Evolutionary conservation across 2,113 vertebrate species (phyloP).

Genomic region (Hydropotes inermis): DNA sequence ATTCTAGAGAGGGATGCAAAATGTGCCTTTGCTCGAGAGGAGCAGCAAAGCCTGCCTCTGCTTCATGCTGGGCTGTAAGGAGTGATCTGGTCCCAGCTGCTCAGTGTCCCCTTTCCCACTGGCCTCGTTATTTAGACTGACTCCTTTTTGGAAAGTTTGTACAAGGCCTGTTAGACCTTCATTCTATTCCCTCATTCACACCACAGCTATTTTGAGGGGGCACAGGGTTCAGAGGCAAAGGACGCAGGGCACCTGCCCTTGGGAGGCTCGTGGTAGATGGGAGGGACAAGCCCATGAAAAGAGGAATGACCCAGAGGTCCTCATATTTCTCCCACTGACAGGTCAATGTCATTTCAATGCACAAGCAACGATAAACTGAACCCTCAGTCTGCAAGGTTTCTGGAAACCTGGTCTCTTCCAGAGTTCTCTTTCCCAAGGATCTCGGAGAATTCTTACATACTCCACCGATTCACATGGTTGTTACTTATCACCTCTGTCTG

Average conservation of each 20-base stretch:
- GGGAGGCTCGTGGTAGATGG: background rate
- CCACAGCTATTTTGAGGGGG: background rate
- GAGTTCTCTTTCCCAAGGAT: background rate
- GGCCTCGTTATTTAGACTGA: background rate
- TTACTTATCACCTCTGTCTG: background rate
- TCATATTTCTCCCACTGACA: background rate
- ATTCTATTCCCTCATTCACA: background rate
- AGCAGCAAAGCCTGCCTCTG: background rate
- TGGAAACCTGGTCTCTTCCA: background rate
- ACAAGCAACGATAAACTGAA: background rate
- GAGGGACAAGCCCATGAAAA: background rate
- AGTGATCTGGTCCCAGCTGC: background rate
- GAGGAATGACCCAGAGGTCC: background rate
- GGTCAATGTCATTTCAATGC: background rate
- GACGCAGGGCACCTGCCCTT: background rate
- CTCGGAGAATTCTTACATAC: background rate
- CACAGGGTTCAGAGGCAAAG: background rate
- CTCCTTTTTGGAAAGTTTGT: background rate
- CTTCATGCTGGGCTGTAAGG: background rate
- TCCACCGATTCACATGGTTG: background rate
- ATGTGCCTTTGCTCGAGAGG: background rate
- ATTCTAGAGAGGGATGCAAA: background rate
- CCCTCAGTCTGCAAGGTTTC: background rate
- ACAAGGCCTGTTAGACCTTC: background rate
- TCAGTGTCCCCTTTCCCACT: background rate